Conservation (phyloP, 2,797 vertebrate genomes). For the Manis crassicaudata region DNA sequence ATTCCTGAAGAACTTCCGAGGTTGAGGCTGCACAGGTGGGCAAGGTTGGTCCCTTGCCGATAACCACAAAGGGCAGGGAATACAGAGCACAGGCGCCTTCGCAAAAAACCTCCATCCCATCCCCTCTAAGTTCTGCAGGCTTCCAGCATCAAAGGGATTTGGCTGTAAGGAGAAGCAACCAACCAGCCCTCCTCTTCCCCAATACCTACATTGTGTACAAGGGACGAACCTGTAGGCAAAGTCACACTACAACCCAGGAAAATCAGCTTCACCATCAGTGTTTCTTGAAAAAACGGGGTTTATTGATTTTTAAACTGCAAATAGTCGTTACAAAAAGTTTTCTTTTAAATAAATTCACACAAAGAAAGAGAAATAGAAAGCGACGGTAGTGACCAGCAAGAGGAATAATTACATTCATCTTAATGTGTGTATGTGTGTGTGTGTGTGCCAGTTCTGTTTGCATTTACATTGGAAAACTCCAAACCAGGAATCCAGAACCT, state of each 20-base stretch:
- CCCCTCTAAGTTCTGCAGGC: background rate
- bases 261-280: conserved; percentile 79
- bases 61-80: background rate
- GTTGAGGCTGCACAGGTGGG: background rate
- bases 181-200: background rate
- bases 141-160: background rate
- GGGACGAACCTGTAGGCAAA: background rate
- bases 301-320: conserved; percentile 99
- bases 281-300: conserved; percentile 92
- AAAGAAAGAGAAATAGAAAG: conserved; percentile 90
- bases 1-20: background rate
- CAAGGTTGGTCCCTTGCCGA: background rate
- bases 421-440: conserved; percentile 87
- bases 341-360: conserved; percentile 96
- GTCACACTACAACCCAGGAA: conserved; percentile 70
- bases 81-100: background rate
- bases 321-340: conserved; percentile 98
- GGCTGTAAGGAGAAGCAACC: background rate
- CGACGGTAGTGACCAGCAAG: conserved; percentile 94
- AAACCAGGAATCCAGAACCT: conserved; percentile 90
- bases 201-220: no score
- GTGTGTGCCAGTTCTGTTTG: conserved; percentile 93
- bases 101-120: background rate
- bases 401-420: conserved; percentile 97
- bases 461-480: conserved; percentile 90